These are phyloP conservation scores for Euzetes globulus DNA, from an alignment of 2,888 invertebrate species.

Conservation along the genomic window DNA sequence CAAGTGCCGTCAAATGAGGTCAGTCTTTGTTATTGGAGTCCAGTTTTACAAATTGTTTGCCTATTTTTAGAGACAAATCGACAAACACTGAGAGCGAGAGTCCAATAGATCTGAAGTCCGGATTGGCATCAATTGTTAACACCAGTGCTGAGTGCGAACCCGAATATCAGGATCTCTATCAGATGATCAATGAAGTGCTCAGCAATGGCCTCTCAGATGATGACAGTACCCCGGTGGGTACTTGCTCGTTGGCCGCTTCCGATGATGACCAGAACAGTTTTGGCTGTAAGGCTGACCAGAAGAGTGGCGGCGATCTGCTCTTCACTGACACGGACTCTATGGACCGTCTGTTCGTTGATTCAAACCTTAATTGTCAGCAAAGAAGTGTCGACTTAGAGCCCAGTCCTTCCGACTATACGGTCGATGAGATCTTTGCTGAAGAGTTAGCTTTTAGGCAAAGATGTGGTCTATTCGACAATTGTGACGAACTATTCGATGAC, in stretches of 20 bases:
- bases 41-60: background rate
- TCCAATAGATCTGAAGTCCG: background rate
- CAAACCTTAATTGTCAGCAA: background rate
- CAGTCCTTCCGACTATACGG: background rate
- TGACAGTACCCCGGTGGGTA: background rate
- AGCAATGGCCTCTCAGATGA: slow-evolving; percentile 5
- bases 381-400: background rate
- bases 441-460: background rate
- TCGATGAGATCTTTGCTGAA: background rate
- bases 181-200: slow-evolving; percentile 19
- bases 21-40: background rate
- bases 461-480: background rate
- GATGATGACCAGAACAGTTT: background rate
- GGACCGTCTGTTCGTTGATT: too few relatives aligned
- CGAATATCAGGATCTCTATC: slow-evolving; percentile 8
- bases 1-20: background rate
- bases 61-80: slow-evolving; percentile 30
- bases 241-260: background rate
- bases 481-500: too few relatives aligned
- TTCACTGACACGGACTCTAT: too few relatives aligned
- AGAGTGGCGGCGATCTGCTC: too few relatives aligned
- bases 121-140: background rate
- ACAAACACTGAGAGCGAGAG: slow-evolving; percentile 12
- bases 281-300: background rate
- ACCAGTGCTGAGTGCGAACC: background rate